Conservation (phyloP, 2,113 vertebrate species). For the Phyllostomus discolor region DNA sequence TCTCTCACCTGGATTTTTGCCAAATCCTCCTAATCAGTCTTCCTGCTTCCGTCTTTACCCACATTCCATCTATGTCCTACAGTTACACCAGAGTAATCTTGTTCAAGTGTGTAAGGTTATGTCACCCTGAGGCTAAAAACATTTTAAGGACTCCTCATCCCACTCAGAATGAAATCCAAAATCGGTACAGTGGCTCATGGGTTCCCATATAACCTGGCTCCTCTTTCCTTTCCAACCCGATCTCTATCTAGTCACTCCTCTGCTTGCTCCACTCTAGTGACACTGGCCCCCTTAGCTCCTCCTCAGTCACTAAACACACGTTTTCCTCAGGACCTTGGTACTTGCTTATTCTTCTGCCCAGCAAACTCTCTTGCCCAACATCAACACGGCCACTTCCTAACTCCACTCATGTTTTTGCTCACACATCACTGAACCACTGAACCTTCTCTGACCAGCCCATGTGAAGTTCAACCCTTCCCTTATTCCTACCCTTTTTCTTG, state of each 20-base stretch:
- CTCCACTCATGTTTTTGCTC: not conserved
- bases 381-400: rapidly evolving
- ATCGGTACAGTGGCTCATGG: not conserved
- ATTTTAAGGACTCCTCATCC: not conserved
- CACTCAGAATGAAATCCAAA: not conserved
- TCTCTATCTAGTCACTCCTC: not conserved
- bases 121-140: not conserved
- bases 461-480: not conserved
- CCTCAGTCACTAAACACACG: not conserved
- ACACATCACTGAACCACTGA: not conserved
- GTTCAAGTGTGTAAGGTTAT: not conserved
- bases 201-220: not conserved
- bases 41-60: not conserved
- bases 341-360: not conserved
- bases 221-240: not conserved
- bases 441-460: not conserved
- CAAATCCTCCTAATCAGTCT: not conserved
- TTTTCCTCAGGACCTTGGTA: not conserved
- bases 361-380: not conserved
- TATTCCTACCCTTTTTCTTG: not conserved
- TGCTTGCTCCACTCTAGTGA: not conserved
- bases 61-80: not conserved
- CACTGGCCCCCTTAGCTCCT: not conserved
- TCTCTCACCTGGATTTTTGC: not conserved
- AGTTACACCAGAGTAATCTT: not conserved